phyloP scores from a whole-genome alignment of 2,888 invertebrate species.

The Hanleya hanleyi region DNA sequence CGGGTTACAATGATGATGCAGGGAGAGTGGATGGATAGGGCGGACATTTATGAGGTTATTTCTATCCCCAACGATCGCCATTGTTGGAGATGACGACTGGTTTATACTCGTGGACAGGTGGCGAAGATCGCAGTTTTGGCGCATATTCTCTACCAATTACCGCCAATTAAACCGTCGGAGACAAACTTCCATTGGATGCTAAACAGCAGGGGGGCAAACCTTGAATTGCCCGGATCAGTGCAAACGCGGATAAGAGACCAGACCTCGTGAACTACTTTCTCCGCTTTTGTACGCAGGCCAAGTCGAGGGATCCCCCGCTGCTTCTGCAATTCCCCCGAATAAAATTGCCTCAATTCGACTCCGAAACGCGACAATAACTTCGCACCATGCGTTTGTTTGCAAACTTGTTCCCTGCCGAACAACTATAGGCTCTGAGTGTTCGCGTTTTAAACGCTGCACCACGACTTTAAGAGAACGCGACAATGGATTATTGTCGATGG shows the following conservation, averaged over 20 bases:
- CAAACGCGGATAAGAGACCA: not conserved
- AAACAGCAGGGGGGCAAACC: not conserved
- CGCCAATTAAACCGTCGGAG: not conserved
- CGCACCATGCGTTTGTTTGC: constrained; percentile 22
- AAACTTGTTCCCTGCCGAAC: constrained; percentile 24
- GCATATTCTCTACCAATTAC: constrained; percentile 4
- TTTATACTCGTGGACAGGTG: not conserved
- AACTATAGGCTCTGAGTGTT: not conserved
- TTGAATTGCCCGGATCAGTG: not conserved
- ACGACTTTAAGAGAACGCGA: not conserved
- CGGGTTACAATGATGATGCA: no score
- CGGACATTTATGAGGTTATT: constrained; percentile 16
- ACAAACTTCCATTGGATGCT: not conserved
- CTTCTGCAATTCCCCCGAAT: not conserved
- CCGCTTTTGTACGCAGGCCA: not conserved
- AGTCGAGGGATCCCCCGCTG: constrained; percentile 8
- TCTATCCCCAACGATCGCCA: not conserved
- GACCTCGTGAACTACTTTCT: not conserved
- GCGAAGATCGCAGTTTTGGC: not conserved
- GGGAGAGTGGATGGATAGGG: constrained; percentile 10
- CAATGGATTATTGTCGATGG: not conserved
- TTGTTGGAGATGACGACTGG: not conserved
- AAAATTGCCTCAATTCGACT: constrained; percentile 3
- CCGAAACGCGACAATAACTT: not conserved
- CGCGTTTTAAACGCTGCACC: not conserved